Conservation (phyloP, 2,113 vertebrate genomes). For the Glareola pratincola region DNA sequence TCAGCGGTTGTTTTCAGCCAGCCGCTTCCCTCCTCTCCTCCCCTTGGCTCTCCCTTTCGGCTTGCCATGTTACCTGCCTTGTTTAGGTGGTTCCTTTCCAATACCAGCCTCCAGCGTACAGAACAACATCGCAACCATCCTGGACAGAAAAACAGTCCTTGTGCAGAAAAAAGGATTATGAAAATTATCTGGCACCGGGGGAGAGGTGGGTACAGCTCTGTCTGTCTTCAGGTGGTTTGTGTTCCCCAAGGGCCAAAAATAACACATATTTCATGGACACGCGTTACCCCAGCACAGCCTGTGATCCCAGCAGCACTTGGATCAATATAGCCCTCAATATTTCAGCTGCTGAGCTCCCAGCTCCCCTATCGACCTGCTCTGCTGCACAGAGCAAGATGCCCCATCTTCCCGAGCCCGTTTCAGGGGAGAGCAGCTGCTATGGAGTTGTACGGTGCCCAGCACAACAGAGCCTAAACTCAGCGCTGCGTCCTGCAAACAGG, state of each 20-base stretch:
- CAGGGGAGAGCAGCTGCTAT: background rate
- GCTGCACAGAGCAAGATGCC: rapidly evolving
- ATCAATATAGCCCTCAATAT: background rate
- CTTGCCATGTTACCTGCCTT: background rate
- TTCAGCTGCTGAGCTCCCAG: background rate
- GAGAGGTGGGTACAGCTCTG: background rate
- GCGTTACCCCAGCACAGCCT: rapidly evolving
- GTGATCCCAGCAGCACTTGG: background rate
- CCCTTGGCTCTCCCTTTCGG: background rate
- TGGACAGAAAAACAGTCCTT: background rate
- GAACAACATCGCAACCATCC: rapidly evolving
- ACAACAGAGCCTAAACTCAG: background rate
- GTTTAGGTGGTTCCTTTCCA: rapidly evolving
- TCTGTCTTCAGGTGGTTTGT: background rate
- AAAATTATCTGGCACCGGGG: rapidly evolving
- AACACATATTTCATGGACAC: background rate
- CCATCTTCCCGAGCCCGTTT: background rate
- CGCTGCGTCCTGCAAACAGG: rapidly evolving
- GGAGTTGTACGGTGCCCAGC: background rate
- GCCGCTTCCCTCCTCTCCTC: background rate
- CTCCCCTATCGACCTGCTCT: background rate
- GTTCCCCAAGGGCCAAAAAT: background rate
- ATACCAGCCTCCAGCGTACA: rapidly evolving
- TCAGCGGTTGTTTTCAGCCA: background rate
- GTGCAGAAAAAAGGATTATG: background rate